phyloP scores from a whole-genome alignment of 2,888 invertebrate genomes.

The Aphidius colemani region DNA sequence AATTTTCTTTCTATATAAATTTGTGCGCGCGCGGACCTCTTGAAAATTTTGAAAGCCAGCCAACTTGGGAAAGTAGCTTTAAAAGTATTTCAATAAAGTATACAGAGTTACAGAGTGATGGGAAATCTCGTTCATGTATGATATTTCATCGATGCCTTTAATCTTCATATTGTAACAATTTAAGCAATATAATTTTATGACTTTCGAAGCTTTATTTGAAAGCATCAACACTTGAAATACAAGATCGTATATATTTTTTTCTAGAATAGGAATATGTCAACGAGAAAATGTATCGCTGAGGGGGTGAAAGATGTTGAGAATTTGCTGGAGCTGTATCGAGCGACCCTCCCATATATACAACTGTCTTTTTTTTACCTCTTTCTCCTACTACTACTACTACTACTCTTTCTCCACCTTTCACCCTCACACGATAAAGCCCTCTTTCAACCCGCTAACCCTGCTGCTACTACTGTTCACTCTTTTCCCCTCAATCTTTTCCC shows the following conservation, averaged over 20 bases:
- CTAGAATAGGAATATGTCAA: conserved; percentile 23
- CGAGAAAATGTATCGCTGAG: conserved; percentile 13
- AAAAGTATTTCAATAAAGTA: conserved; percentile 58
- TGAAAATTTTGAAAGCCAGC: conserved; percentile 59
- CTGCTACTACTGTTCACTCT: conserved; percentile 4
- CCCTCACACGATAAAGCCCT: conserved; percentile 38
- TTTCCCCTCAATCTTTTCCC: conserved; percentile 46
- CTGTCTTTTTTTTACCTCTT: conserved; percentile 42
- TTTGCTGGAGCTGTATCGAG: conserved; percentile 61
- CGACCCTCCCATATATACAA: conserved; percentile 59
- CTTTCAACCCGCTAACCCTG: conserved; percentile 23
- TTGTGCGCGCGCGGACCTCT: conserved; percentile 36
- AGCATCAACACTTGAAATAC: too few species aligned
- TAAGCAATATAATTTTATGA: too few species aligned
- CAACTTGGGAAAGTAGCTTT: conserved; percentile 58
- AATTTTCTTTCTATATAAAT: too few species aligned
- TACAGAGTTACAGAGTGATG: conserved; percentile 40
- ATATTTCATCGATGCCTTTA: too few species aligned
- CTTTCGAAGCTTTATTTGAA: too few species aligned
- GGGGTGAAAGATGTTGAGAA: conserved; percentile 24
- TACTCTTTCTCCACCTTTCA: conserved; percentile 43
- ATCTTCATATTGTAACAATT: too few species aligned
- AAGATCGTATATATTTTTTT: too few species aligned
- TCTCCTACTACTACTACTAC: conserved; percentile 39
- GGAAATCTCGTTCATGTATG: conserved; percentile 5